Evolutionary conservation across 2,888 invertebrate genomes (phyloP).

Genomic region (Phaedon cochleariae): DNA sequence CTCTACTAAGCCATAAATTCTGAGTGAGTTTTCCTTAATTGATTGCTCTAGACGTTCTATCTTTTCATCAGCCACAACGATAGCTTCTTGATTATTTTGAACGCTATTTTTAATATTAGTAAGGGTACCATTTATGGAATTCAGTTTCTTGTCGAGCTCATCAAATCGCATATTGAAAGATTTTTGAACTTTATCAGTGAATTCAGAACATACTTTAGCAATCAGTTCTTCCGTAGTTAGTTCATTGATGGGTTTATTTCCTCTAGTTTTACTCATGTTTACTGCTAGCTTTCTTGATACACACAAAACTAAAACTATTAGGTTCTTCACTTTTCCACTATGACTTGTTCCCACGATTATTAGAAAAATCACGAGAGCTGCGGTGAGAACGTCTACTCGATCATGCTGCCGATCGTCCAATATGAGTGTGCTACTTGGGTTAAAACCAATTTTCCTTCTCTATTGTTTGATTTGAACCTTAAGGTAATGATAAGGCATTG

Average conservation of each 20-base stretch:
- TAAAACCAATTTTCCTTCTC: no score
- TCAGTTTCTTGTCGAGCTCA: background rate
- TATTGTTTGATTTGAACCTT: no score
- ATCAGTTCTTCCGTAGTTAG: background rate
- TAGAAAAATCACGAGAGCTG: background rate
- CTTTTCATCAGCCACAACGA: background rate
- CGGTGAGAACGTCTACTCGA: constrained; percentile 3
- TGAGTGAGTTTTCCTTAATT: background rate
- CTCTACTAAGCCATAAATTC: background rate
- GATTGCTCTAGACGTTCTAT: background rate
- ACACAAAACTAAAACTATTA: background rate
- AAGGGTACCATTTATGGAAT: background rate
- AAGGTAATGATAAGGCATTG: no score
- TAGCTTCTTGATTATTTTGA: background rate
- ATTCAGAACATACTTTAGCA: background rate
- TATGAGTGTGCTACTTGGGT: no score
- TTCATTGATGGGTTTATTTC: background rate
- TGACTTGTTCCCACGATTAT: background rate
- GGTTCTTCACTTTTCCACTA: background rate
- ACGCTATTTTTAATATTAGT: background rate
- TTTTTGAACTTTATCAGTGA: background rate
- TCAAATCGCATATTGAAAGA: background rate
- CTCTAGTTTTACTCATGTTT: background rate
- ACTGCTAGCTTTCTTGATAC: background rate
- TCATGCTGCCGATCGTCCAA: background rate